A percentile compares a stretch with the other conserved stretches of the same genome.
These are phyloP conservation scores for Botia almorhae DNA, from an alignment of 2,797 vertebrate genomes.

Conservation along the genomic window DNA sequence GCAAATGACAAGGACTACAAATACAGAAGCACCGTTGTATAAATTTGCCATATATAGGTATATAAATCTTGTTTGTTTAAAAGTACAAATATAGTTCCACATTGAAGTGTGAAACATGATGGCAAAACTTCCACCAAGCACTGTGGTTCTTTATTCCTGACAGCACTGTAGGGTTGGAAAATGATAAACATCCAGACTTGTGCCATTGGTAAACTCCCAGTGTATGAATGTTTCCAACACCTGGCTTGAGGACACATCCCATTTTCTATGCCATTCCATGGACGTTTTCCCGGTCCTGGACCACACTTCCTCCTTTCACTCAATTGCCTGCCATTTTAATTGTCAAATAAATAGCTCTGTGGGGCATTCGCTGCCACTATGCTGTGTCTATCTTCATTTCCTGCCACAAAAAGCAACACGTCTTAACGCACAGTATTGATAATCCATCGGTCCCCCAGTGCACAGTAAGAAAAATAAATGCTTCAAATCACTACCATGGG, in stretches of 20 bases:
- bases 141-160: neutral
- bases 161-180: neutral
- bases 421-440: constrained; percentile 54
- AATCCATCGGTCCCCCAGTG: constrained; percentile 54
- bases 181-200: neutral
- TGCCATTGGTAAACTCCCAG: neutral
- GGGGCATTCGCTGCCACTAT: neutral
- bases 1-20: neutral
- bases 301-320: constrained; percentile 10
- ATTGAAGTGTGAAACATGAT: neutral
- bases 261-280: neutral
- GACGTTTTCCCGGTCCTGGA: constrained; percentile 16
- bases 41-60: no score
- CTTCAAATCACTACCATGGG: constrained; percentile 49
- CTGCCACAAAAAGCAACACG: constrained; percentile 33
- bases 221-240: constrained; percentile 9
- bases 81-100: neutral
- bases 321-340: constrained; percentile 27
- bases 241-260: neutral
- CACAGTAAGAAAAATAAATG: constrained; percentile 62
- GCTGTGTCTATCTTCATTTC: constrained; percentile 34
- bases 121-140: neutral
- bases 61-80: neutral
- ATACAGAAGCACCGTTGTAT: no score
- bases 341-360: constrained; percentile 31